These are phyloP conservation scores for Dipodomys ordii DNA, from an alignment of 2,113 vertebrate genomes.

Conservation along the genomic window DNA sequence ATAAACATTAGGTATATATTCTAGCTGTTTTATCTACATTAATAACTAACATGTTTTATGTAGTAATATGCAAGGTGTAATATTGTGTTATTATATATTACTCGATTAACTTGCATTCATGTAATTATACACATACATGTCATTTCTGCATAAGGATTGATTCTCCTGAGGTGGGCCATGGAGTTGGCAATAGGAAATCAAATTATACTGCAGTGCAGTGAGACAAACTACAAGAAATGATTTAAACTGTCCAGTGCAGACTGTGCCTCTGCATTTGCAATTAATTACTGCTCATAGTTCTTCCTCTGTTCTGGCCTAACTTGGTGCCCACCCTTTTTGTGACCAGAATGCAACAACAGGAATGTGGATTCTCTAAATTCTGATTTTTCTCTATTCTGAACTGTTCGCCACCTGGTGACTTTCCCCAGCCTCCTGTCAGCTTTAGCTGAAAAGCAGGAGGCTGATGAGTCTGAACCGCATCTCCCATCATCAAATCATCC, in stretches of 20 bases:
- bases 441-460: no score
- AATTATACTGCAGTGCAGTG: not conserved
- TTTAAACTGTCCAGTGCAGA: no score
- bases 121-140: no score
- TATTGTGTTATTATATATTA: no score
- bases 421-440: fast-evolving
- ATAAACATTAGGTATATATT: no score
- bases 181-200: not conserved
- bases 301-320: not conserved
- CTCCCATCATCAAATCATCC: no score
- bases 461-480: no score
- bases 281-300: not conserved
- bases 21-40: no score
- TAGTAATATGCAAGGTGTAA: no score
- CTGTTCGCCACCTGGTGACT: not conserved
- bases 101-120: no score
- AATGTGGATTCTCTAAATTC: not conserved
- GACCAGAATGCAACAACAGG: fast-evolving
- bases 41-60: no score
- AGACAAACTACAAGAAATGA: not conserved
- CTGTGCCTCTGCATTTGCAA: not conserved
- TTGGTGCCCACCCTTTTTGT: not conserved
- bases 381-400: fast-evolving
- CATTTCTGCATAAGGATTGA: not conserved
- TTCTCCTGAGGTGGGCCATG: not conserved